Conservation (phyloP, 1,140 invertebrate species). For the Meloidogyne floridensis region DNA sequence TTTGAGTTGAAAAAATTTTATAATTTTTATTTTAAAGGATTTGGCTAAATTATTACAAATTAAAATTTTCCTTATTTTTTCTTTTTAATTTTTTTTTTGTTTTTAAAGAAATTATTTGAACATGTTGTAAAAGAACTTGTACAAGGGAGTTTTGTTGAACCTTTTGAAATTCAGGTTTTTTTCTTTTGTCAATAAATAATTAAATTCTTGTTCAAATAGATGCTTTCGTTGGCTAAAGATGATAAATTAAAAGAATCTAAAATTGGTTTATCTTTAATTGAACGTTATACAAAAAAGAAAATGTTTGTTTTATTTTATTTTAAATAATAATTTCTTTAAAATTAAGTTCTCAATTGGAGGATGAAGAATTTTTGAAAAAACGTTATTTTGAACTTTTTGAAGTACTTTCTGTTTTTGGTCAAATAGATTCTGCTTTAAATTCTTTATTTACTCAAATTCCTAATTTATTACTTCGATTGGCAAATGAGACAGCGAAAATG, state of each 20-base stretch:
- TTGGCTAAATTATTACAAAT: too few species aligned
- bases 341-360: constrained; percentile 17
- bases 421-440: constrained; percentile 51
- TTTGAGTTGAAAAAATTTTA: too few species aligned
- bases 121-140: constrained; percentile 55
- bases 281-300: constrained; percentile 22
- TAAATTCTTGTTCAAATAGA: constrained; percentile 30
- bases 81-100: too few species aligned
- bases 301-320: neutral
- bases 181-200: constrained; percentile 21
- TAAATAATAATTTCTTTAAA: neutral
- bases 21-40: too few species aligned
- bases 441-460: constrained; percentile 31
- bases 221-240: constrained; percentile 45
- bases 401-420: constrained; percentile 53
- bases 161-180: constrained; percentile 60
- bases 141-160: constrained; percentile 52
- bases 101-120: constrained; percentile 40
- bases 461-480: constrained; percentile 30
- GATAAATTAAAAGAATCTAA: constrained; percentile 33
- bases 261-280: constrained; percentile 30
- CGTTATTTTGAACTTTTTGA: constrained; percentile 39
- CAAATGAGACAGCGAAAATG: constrained; percentile 50
- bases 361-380: constrained; percentile 21
- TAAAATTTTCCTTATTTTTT: constrained; percentile 7